Conservation (phyloP, 2,797 vertebrate genomes). For the Enteromius afrohamiltoni region DNA sequence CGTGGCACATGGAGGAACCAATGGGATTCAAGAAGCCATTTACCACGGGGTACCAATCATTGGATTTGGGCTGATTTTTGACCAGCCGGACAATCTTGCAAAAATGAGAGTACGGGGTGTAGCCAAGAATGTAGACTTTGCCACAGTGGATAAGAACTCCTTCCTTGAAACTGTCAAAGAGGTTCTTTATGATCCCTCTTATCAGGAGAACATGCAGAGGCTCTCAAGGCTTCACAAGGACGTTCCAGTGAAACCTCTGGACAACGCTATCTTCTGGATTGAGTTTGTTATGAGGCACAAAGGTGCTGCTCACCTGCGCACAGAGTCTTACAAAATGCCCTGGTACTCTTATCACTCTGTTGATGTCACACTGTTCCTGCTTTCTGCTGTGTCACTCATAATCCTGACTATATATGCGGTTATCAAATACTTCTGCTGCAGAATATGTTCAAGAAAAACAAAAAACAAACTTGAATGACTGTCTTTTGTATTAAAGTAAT, state of each 20-base stretch:
- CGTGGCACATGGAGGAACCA: conserved; percentile 65
- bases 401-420: not conserved
- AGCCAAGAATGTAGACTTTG: conserved; percentile 55
- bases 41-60: conserved; percentile 63
- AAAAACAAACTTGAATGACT: conserved; percentile 14
- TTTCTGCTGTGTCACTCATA: conserved; percentile 12
- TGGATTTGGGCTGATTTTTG: conserved; percentile 63
- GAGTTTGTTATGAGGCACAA: conserved; percentile 58
- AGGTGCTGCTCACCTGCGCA: conserved; percentile 47
- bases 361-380: conserved; percentile 38
- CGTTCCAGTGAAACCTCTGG: conserved; percentile 50
- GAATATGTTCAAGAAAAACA: not conserved
- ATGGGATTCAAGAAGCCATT: conserved; percentile 66
- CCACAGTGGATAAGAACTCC: conserved; percentile 48
- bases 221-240: conserved; percentile 55
- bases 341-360: conserved; percentile 51
- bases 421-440: conserved; percentile 28
- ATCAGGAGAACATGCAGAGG: conserved; percentile 48
- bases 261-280: conserved; percentile 54
- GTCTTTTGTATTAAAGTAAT: not conserved
- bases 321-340: conserved; percentile 51
- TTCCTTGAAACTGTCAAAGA: conserved; percentile 58
- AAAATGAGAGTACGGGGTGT: conserved; percentile 59
- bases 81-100: conserved; percentile 65
- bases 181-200: conserved; percentile 39